Evolutionary conservation across 2,797 vertebrate genomes (phyloP), one percentile per base, ranked within the genome.

Genomic region (Eleutherodactylus coqui): DNA sequence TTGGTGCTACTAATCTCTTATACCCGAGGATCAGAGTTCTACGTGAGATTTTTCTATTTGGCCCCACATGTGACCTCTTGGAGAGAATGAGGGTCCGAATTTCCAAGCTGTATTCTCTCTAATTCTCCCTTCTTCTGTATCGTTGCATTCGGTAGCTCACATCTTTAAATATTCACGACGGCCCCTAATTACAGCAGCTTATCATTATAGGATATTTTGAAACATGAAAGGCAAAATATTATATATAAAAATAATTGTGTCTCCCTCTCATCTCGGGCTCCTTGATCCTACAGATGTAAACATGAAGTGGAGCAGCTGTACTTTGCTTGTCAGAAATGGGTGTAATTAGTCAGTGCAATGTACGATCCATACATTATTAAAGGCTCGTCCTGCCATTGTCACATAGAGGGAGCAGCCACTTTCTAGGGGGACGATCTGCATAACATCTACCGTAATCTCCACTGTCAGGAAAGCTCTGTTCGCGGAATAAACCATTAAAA

Each of bases 261-360:
- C n/a, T 64, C 27, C 24, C 58, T 79, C 78, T 79, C 27, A 79
- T 79, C 78, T 79, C 14, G 2, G 78, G 24, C 53, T 60, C 55
- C 78, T 79, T 79, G 78, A 79, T 79, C 55, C 78, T 32, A 16
- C 14, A 38, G 53, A 60, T 79, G 51, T 58, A 60, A 79, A 62
- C 76, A 79, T 58, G 13, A 27, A 58, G 53, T 27, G 34, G 24
- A 79, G 53, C 53, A 43, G 76, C 76, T 58, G 76, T 36, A 79
- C n/a, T 36, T 9, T 24, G 76, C 53, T n/a, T 79, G 76, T 60
- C 76, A 60, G 16, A n/a, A 9, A 79, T 60, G 21, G 24, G 29
- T 43, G 53, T 43, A 38, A 79, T 79, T 79, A 79, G 36, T 27
- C 38, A n/a, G 11, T 43, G 36, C 70, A 16, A 43, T 14, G 24